Evolutionary conservation across 2,113 vertebrate genomes (phyloP), one percentile per base, ranked within the genome.

Genomic region (Cyrtonyx montezumae): DNA sequence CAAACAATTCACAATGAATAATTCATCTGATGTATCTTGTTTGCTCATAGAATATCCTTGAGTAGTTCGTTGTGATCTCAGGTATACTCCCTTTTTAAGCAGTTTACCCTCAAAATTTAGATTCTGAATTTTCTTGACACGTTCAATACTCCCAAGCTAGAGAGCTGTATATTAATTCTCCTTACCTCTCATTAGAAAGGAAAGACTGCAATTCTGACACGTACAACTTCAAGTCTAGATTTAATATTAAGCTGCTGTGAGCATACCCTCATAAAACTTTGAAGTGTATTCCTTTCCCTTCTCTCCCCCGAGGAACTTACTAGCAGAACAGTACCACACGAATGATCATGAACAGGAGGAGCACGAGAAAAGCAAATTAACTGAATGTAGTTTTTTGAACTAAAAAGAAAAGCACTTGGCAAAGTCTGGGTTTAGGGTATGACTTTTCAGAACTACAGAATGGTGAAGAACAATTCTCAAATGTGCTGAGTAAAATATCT

Each of bases 221-320:
- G 34, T 40, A 92, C 68, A 67, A 63, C 84, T 92, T 87, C 77
- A 53, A 90, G 66, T 51, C 61, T 85, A 93, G 79, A 89, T 95
- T 92, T 83, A 88, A 79, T 87, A 93, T 87, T 94, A 84, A 94
- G 76, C 91, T 83, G 82, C 78, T 94, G 37, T 74, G 91, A 95
- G 75, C 43, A 45, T 37, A 82, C 48, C 62, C 75, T 96, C 75
- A 89, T 92, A 94, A 96, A 93, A 95, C 89, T 96, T 95, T 93
- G 91, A 91, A 91, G 79, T 69, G 46, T 61, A 80, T 91, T 91
- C 82, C 85, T 91, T 83, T 67, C 49, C 68, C 53, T 87, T n/a
- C 32, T 85, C 34, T 93, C 63, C 79, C 91, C 89, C 14, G 61
- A 91, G 88, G 78, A 87, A 51, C 71, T 87, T 65, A 63, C 37